phyloP scores from a whole-genome alignment of 2,888 invertebrate species.

The Cerastis leucographa region DNA sequence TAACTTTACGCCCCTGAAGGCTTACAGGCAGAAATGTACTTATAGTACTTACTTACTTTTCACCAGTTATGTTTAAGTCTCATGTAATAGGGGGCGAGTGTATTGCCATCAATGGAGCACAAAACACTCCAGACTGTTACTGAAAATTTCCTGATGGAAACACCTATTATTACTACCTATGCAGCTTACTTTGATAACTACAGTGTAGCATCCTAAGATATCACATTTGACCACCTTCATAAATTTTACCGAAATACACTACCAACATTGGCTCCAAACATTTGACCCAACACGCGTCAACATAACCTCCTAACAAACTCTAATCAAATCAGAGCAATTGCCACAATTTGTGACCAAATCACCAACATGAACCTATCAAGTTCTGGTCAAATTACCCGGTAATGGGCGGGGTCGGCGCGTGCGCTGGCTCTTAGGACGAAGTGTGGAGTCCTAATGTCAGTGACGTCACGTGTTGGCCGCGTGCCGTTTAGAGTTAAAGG shows the following conservation, averaged over 20 bases:
- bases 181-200: too few relatives aligned
- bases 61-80: too few relatives aligned
- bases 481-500: conserved; percentile 76
- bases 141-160: too few relatives aligned
- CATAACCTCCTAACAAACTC: conserved; percentile 13
- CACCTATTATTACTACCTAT: too few relatives aligned
- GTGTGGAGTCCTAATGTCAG: conserved; percentile 73
- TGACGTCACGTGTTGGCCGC: conserved; percentile 84
- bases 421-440: conserved; percentile 70
- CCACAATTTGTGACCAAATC: conserved; percentile 52
- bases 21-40: too few relatives aligned
- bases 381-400: conserved; percentile 79
- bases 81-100: too few relatives aligned
- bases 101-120: too few relatives aligned
- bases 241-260: not conserved
- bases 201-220: not conserved
- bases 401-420: conserved; percentile 75
- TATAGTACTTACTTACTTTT: too few relatives aligned
- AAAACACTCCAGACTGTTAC: too few relatives aligned
- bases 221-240: not conserved
- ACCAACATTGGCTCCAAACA: conserved; percentile 4
- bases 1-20: too few relatives aligned
- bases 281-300: conserved; percentile 17
- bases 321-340: conserved; percentile 42
- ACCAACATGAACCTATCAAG: conserved; percentile 55